Conservation (phyloP, 2,113 vertebrate species). For the Neomonachus schauinslandi region DNA sequence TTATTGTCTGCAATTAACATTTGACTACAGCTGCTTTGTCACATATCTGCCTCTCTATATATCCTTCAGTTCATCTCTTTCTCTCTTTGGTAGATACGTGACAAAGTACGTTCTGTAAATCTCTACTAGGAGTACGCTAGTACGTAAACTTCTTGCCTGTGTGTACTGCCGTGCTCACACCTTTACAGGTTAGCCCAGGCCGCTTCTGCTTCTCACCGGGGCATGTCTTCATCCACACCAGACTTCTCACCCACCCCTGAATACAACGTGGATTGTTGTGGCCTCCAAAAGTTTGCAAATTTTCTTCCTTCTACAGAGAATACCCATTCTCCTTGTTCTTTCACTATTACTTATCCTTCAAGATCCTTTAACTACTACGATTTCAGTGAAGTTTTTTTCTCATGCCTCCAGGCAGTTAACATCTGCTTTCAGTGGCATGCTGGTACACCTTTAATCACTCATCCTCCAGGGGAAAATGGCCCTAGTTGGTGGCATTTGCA, state of each 20-base stretch:
- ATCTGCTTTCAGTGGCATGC: not conserved
- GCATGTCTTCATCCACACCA: not conserved
- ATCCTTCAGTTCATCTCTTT: not conserved
- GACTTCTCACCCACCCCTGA: not conserved
- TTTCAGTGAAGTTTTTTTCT: not conserved
- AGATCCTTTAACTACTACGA: not conserved
- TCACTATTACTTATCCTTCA: not conserved
- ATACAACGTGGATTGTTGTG: too few relatives aligned
- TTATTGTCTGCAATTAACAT: not conserved
- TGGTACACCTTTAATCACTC: not conserved
- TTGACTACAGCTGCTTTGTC: not conserved
- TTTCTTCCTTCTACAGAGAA: not conserved
- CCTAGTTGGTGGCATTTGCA: not conserved
- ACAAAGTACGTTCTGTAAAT: not conserved
- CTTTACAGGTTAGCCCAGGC: not conserved
- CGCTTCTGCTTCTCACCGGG: not conserved
- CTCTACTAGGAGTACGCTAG: not conserved
- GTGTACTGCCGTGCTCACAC: rapidly evolving
- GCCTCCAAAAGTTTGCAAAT: not conserved
- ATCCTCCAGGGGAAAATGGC: not conserved
- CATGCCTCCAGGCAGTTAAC: not conserved
- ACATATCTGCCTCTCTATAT: not conserved
- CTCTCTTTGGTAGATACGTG: not conserved
- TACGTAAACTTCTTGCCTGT: not conserved
- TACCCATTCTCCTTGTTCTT: not conserved